Evolutionary conservation across 2,797 vertebrate species (phyloP), one percentile per base, ranked within the genome.

Genomic region (Bradypus variegatus): DNA sequence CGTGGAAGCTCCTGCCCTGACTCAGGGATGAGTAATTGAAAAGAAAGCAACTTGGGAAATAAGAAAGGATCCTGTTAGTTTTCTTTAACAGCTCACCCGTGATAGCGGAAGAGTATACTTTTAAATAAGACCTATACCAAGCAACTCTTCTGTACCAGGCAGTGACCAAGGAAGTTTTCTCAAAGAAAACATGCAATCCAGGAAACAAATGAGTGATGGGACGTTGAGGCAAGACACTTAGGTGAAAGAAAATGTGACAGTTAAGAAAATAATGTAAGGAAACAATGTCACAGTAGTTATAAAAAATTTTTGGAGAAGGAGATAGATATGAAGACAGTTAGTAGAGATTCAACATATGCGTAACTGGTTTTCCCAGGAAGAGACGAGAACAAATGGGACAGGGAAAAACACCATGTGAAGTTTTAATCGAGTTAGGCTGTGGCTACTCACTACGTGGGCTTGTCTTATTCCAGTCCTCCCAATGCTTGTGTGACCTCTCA

Each of bases 1-100:
- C 76, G 85, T 81, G 83, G 89, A 94, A 75, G 70, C 58, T 72
- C 72, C n/a, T 72, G 48, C 70, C 88, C 33, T 80, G 86, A 94
- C 80, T 93, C 87, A 89, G 86, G 89, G 72, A 87, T 94, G 88
- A 92, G 45, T 93, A 65, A 82, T 33, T 79, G 55, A 90, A 93
- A 86, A 50, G 33, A 55, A 75, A 88, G 65, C 18, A 78, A 69
- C 55, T 50, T 25, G 36, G 73, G 53, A 82, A 64, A 31, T 36
- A 81, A 58, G 78, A 41, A 53, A 38, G 91, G 62, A 81, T 87
- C 77, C 2, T 69, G 1, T 76, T 53, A 55, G 60, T 38, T 58
- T n/a, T 86, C 76, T 88, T 62, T 8, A 84, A 36, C 29, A 62
- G 55, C 23, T 55, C 41, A 38, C 25, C n/a, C 8, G 67, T 29